A percentile compares a stretch with the other conserved stretches of the same genome.
These are phyloP conservation scores for Dasysyrphus albostriatus DNA, from an alignment of 2,888 invertebrate species.

Conservation along the genomic window DNA sequence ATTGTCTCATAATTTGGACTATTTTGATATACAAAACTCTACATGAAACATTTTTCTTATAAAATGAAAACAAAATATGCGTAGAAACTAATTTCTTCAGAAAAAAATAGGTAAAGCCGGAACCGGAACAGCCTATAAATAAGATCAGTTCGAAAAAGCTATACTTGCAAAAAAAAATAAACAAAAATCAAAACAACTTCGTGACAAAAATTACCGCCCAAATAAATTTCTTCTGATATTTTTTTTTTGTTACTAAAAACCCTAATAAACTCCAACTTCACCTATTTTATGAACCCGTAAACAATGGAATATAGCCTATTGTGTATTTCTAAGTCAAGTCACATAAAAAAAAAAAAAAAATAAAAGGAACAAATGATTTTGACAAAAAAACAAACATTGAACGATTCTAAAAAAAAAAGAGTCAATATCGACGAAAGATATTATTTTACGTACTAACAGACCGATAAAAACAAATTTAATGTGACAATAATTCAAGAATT, in stretches of 20 bases:
- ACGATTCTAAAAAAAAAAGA: constrained; percentile 5
- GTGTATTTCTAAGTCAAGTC: constrained; percentile 5
- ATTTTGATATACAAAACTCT: too few species aligned
- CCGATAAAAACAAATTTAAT: constrained; percentile 42
- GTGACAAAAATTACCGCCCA: neutral
- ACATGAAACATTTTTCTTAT: too few species aligned
- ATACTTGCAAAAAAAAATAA: neutral
- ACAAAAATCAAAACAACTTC: neutral
- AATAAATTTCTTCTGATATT: neutral
- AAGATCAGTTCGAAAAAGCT: neutral
- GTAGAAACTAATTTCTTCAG: too few species aligned
- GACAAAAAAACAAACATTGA: constrained; percentile 3
- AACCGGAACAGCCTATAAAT: too few species aligned
- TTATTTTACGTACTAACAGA: constrained; percentile 38
- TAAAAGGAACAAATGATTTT: neutral
- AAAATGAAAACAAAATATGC: too few species aligned
- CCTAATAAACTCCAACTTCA: constrained; percentile 22
- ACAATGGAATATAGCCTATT: constrained; percentile 19
- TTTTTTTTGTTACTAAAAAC: neutral
- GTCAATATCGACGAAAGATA: constrained; percentile 30
- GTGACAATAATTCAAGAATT: constrained; percentile 41
- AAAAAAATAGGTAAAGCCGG: too few species aligned
- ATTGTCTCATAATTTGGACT: too few species aligned
- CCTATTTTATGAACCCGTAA: constrained; percentile 33
- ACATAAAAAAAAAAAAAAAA: neutral